Conservation (phyloP, 2,113 vertebrate genomes). For the Crotalus viridis region DNA sequence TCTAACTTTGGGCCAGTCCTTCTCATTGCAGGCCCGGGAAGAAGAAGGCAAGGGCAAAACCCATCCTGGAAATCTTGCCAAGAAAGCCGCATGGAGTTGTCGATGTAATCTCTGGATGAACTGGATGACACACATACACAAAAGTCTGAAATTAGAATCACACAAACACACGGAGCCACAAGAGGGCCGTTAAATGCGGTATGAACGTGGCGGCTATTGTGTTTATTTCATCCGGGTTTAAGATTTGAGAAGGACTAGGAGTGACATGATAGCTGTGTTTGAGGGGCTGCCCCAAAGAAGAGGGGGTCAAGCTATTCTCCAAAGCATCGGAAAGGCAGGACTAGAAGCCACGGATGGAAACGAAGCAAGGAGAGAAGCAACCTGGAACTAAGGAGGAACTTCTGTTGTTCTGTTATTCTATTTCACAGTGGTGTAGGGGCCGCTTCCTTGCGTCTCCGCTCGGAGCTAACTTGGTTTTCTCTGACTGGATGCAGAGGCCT, state of each 20-base stretch:
- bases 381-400: too few relatives aligned
- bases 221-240: neutral
- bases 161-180: neutral
- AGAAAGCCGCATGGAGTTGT: neutral
- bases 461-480: neutral
- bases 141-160: neutral
- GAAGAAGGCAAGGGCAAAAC: neutral
- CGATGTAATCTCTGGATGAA: neutral
- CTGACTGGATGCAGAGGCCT: neutral
- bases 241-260: neutral
- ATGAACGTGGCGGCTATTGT: neutral
- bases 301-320: neutral
- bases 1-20: neutral
- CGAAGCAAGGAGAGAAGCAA: neutral
- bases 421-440: neutral
- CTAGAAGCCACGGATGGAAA: neutral
- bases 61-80: neutral
- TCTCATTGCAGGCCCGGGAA: neutral
- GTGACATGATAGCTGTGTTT: too few relatives aligned
- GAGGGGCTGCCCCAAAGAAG: neutral
- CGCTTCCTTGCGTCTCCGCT: neutral
- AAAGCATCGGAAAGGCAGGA: neutral
- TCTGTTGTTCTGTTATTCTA: neutral
- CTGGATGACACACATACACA: neutral
- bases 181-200: neutral